Evolutionary conservation across 2,113 vertebrate species (phyloP), one percentile per base, ranked within the genome.

Genomic region (cattle (Bos taurus)): DNA sequence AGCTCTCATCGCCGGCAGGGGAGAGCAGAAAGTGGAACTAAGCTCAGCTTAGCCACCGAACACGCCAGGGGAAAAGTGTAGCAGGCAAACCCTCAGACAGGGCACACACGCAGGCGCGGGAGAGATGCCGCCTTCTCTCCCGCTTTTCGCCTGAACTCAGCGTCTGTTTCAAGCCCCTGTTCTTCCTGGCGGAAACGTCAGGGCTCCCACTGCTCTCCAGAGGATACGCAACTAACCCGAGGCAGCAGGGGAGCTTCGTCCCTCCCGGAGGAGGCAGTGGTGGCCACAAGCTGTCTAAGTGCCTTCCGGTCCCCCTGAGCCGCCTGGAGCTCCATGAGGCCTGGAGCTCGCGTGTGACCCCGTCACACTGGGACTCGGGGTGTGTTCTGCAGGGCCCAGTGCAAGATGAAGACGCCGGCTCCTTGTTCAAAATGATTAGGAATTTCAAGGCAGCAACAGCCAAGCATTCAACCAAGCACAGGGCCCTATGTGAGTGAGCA

Each of bases 171-270:
- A 90, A 43, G 23, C 56, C 48, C 23, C 46, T 43, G 5, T 16
- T 90, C 71, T 82, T 14, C 16, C 11, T 1, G 40, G n/a, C 8
- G 0, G 54, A 23, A 40, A 26, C 56, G 3, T 40, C 21, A 12
- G 50, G 36, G 28, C 74, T 7, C 28, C 5, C 48, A 50, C 23
- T 46, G 7, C 26, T 12, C 56, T 10, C 50, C 26, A 50, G 15
- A 43, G 52, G 30, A 4, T 1, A 0, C 0, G 12, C 59, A 15
- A 1, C 17, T 2, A 28, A 21, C 1, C 8, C 1, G 16, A 54
- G 48, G 0, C 2, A 23, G 57, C 33, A 40, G 0, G 33, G 33
- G 17, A 6, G 67, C 5, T 25, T 6, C 12, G 15, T 25, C 10
- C 7, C 21, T 11, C 36, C 3, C 4, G 0, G 21, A 48, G 23